A percentile compares a stretch with the other conserved stretches of the same genome.
Conservation (phyloP, 2,888 invertebrate species). For the Myopa testacea region DNA sequence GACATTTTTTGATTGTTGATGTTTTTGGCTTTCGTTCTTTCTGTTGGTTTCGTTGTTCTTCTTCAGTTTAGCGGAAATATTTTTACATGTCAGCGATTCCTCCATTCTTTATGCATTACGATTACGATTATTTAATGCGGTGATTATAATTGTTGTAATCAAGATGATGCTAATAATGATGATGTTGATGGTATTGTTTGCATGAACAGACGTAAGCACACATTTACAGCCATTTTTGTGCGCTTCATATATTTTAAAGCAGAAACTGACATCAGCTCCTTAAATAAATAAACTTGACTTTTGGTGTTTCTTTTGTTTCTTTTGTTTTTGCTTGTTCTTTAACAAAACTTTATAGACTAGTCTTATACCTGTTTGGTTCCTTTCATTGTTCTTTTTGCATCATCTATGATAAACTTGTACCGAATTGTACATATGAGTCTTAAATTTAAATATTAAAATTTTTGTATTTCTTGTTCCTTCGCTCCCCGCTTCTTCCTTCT, state of each 20-base stretch:
- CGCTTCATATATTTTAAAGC: conserved; percentile 7
- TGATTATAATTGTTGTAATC: conserved; percentile 32
- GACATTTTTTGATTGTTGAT: conserved; percentile 44
- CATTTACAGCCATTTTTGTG: conserved; percentile 54
- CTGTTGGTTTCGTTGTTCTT: neutral
- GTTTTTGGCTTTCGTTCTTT: neutral
- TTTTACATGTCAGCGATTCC: conserved; percentile 59
- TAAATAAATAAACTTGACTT: neutral
- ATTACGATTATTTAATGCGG: conserved; percentile 32
- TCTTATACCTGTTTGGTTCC: neutral
- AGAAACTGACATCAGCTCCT: neutral
- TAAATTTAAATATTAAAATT: too few relatives aligned
- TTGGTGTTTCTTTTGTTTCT: neutral
- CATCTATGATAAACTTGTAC: too few relatives aligned
- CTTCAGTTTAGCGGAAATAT: conserved; percentile 25
- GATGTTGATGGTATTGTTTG: conserved; percentile 11
- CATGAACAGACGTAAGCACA: conserved; percentile 46
- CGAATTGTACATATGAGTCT: too few relatives aligned
- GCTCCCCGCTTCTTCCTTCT: too few relatives aligned
- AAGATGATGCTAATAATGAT: conserved; percentile 12
- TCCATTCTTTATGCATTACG: conserved; percentile 20
- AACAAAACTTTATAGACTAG: neutral
- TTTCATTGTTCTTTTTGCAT: too few relatives aligned
- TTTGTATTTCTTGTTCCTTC: too few relatives aligned
- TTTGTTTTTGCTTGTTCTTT: neutral